Conservation (phyloP, 2,888 invertebrate genomes). For the Mallateleia sp. region DNA sequence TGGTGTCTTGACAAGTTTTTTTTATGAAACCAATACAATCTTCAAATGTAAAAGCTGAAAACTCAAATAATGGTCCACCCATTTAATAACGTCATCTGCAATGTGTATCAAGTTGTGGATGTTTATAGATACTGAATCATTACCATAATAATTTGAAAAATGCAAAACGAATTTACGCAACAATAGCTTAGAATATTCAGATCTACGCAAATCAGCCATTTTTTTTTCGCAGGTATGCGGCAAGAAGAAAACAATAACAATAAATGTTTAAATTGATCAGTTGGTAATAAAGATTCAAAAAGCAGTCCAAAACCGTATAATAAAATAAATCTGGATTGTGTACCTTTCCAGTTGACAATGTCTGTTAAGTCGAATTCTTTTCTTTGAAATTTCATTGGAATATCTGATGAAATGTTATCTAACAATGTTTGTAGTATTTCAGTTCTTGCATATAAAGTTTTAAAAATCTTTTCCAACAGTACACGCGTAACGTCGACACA, state of each 20-base stretch:
- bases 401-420: too few relatives aligned
- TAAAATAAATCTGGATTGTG: constrained; percentile 52
- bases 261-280: constrained; percentile 66
- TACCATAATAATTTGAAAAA: constrained; percentile 73
- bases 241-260: constrained; percentile 60
- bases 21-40: constrained; percentile 75
- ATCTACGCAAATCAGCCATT: constrained; percentile 16
- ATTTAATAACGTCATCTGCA: constrained; percentile 71
- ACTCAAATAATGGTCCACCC: constrained; percentile 51
- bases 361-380: too few relatives aligned
- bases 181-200: constrained; percentile 53
- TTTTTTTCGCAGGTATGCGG: too few relatives aligned
- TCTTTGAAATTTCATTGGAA: too few relatives aligned
- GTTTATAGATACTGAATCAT: constrained; percentile 66
- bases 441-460: too few relatives aligned
- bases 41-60: constrained; percentile 76
- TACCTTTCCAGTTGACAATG: constrained; percentile 26
- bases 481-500: too few relatives aligned
- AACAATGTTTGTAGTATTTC: too few relatives aligned
- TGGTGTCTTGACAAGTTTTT: constrained; percentile 29
- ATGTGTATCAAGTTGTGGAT: constrained; percentile 72
- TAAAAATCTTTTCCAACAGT: too few relatives aligned
- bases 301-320: constrained; percentile 61
- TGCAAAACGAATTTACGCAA: constrained; percentile 63
- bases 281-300: constrained; percentile 56